Conservation (phyloP, 2,888 invertebrate species). For the Thymelicus acteon region DNA sequence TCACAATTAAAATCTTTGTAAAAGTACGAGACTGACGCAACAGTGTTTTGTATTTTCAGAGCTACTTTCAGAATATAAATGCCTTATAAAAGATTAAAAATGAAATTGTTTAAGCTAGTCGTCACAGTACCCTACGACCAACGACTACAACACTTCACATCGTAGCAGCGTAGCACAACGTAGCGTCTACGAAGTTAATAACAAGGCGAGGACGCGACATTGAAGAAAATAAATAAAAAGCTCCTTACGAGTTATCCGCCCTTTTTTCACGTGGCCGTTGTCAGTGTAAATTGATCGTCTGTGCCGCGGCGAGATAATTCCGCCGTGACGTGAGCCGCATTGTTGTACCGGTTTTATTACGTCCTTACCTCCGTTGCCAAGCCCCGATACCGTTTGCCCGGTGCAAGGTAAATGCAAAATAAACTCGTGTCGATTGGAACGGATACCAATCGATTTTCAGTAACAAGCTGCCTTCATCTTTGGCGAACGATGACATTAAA, state of each 20-base stretch:
- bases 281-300: constrained; percentile 79
- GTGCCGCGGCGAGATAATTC: constrained; percentile 77
- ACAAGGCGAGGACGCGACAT: constrained; percentile 2
- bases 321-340: constrained; percentile 80
- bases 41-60: too few relatives aligned
- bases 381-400: constrained; percentile 43
- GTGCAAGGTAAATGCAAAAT: constrained; percentile 73
- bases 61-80: too few relatives aligned
- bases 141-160: background rate
- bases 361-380: constrained; percentile 48
- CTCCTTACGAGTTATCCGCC: constrained; percentile 55
- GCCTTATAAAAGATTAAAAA: too few relatives aligned
- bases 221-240: constrained; percentile 52
- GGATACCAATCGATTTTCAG: constrained; percentile 44
- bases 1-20: too few relatives aligned
- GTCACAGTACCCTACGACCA: constrained; percentile 24
- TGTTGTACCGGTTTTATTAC: constrained; percentile 73
- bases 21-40: too few relatives aligned
- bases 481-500: background rate
- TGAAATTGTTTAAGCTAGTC: too few relatives aligned
- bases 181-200: constrained; percentile 14
- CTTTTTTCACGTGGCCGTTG: constrained; percentile 73
- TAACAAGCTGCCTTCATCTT: constrained; percentile 28
- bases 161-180: constrained; percentile 37
- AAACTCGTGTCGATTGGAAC: constrained; percentile 55